A percentile compares a stretch with the other conserved stretches of the same genome.
phyloP scores from a whole-genome alignment of 1,140 invertebrate species.

The Drosophila mauritiana region DNA sequence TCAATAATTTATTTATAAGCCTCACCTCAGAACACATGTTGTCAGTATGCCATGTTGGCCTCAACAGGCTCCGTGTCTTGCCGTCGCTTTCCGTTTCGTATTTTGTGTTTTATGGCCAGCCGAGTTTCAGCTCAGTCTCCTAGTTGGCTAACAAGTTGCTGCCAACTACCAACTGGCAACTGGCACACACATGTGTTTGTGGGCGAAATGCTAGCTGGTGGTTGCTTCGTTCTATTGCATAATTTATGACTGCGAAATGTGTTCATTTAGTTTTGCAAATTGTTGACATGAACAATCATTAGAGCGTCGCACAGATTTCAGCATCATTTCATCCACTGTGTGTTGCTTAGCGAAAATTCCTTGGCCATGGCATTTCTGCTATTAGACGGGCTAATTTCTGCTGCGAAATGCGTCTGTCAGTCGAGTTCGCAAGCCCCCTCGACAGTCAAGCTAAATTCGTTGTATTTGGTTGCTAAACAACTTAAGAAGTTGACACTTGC shows the following conservation, averaged over 20 bases:
- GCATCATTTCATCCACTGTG: slow-evolving; percentile 42
- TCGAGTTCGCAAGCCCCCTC: slow-evolving; percentile 5
- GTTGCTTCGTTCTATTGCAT: slow-evolving; percentile 57
- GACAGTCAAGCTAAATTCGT: slow-evolving; percentile 41
- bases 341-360: slow-evolving; percentile 13
- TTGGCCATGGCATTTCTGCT: slow-evolving; percentile 23
- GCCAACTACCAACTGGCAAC: slow-evolving; percentile 28
- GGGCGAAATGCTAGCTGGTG: slow-evolving; percentile 19
- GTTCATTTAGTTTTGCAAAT: slow-evolving; percentile 83
- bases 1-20: slow-evolving; percentile 84
- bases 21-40: slow-evolving; percentile 82
- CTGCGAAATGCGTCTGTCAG: slow-evolving; percentile 38
- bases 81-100: slow-evolving; percentile 19
- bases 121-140: slow-evolving; percentile 49
- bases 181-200: slow-evolving; percentile 15
- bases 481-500: slow-evolving; percentile 80
- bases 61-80: slow-evolving; percentile 8
- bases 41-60: slow-evolving; percentile 69
- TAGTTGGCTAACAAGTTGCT: slow-evolving; percentile 79
- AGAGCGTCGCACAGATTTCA: slow-evolving; percentile 75
- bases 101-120: slow-evolving; percentile 63
- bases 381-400: slow-evolving; percentile 37
- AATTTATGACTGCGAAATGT: slow-evolving; percentile 82
- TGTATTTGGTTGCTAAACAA: slow-evolving; percentile 79
- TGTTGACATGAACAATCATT: slow-evolving; percentile 83